Percentiles rank a stretch among this genome's conserved stretches.
phyloP scores from a whole-genome alignment of 2,888 invertebrate species.

The Synergus laeviventris region DNA sequence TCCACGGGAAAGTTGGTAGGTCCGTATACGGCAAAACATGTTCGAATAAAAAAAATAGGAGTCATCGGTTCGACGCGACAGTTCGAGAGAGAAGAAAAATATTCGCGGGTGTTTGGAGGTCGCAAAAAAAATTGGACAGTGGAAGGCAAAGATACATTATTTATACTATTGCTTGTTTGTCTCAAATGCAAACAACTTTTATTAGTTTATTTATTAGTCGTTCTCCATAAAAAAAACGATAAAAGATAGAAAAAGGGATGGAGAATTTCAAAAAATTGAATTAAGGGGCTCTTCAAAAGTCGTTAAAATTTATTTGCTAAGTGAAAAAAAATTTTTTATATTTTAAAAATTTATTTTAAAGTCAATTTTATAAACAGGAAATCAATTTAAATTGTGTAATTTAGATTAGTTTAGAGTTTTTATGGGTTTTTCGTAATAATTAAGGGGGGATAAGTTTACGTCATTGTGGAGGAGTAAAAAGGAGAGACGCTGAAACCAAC shows the following conservation, averaged over 20 bases:
- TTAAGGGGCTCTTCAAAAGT: too few species aligned
- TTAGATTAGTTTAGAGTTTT: slow-evolving; percentile 18
- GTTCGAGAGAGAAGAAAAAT: neutral
- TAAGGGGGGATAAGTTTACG: neutral
- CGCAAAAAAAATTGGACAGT: neutral
- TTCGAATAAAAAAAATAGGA: neutral
- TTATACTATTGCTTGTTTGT: neutral
- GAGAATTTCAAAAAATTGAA: too few species aligned
- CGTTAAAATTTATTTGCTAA: too few species aligned
- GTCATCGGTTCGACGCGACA: neutral
- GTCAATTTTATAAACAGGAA: neutral
- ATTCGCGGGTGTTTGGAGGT: neutral
- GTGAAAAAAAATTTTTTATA: too few species aligned
- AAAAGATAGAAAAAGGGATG: too few species aligned
- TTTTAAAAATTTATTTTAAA: neutral
- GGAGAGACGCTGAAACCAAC: slow-evolving; percentile 16
- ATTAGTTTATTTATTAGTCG: neutral
- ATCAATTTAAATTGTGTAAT: neutral
- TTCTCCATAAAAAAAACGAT: neutral
- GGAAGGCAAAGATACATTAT: neutral
- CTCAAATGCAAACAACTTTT: neutral
- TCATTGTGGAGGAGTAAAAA: slow-evolving; percentile 6
- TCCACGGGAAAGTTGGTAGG: neutral
- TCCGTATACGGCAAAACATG: neutral
- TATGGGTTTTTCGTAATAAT: slow-evolving; percentile 6